Conservation (phyloP, 2,113 vertebrate genomes). For the Psilopogon haemacephalus region DNA sequence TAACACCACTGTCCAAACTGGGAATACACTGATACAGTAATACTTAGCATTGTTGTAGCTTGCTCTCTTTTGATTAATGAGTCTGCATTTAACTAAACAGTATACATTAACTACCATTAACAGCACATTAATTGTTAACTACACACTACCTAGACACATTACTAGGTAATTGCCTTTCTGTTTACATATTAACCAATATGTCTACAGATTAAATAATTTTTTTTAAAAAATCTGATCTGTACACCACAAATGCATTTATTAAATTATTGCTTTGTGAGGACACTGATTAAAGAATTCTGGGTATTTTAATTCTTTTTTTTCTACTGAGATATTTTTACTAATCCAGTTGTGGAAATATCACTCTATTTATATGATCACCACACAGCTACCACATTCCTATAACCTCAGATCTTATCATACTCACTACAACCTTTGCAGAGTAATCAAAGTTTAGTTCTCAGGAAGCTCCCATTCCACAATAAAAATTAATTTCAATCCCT, state of each 20-base stretch:
- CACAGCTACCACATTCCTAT: background rate
- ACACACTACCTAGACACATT: background rate
- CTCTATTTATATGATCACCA: background rate
- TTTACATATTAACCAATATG: slow-evolving; percentile 20
- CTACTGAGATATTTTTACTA: background rate
- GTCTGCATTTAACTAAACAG: background rate
- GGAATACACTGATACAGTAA: background rate
- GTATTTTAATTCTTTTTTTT: background rate
- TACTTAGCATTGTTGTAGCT: background rate
- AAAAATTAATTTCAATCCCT: background rate
- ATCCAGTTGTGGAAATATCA: background rate
- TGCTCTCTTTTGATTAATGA: slow-evolving; percentile 34
- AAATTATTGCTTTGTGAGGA: background rate
- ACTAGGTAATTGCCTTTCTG: background rate
- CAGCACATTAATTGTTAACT: background rate
- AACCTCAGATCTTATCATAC: slow-evolving; percentile 36
- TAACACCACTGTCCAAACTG: slow-evolving; percentile 20
- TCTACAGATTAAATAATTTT: background rate
- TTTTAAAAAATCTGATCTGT: background rate
- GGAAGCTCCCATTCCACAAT: background rate
- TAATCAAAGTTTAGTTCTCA: slow-evolving; percentile 1
- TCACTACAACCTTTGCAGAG: background rate
- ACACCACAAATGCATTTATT: background rate
- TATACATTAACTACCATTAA: slow-evolving; percentile 12
- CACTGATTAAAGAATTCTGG: background rate